phyloP scores from a whole-genome alignment of 2,113 vertebrate genomes.

The Pithys albifrons region DNA sequence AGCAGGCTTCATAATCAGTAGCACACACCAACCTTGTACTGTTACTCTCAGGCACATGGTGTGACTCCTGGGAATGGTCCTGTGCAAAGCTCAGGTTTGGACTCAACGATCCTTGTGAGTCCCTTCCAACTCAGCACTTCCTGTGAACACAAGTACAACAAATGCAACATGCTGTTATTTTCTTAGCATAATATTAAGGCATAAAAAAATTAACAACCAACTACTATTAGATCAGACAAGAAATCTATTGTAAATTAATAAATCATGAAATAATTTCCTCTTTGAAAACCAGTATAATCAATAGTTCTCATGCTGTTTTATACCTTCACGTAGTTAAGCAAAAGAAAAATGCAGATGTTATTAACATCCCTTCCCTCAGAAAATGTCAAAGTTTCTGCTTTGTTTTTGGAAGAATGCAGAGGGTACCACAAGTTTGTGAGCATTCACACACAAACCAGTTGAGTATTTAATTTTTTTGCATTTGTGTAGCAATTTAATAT shows the following conservation, averaged over 20 bases:
- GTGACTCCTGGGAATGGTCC: not conserved
- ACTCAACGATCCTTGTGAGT: not conserved
- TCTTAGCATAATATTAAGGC: not conserved
- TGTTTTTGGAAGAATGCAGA: not conserved
- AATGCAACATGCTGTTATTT: not conserved
- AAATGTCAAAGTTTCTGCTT: not conserved
- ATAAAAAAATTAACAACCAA: not conserved
- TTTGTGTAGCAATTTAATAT: not conserved
- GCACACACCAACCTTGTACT: not conserved
- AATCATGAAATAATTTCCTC: not conserved
- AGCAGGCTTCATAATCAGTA: not conserved
- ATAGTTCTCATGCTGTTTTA: not conserved
- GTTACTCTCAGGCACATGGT: not conserved
- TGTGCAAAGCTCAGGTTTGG: not conserved
- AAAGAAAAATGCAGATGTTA: constrained; percentile 6
- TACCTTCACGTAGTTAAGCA: not conserved
- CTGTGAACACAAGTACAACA: not conserved
- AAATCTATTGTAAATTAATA: constrained; percentile 18
- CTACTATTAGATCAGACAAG: not conserved
- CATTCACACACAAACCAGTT: not conserved
- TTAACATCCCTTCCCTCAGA: not conserved
- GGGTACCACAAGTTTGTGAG: constrained; percentile 28
- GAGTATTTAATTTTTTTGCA: not conserved
- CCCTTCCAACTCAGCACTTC: not conserved
- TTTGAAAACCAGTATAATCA: constrained; percentile 26